These are phyloP conservation scores for Ophioninae sp. DNA, from an alignment of 2,888 invertebrate species.

Conservation along the genomic window DNA sequence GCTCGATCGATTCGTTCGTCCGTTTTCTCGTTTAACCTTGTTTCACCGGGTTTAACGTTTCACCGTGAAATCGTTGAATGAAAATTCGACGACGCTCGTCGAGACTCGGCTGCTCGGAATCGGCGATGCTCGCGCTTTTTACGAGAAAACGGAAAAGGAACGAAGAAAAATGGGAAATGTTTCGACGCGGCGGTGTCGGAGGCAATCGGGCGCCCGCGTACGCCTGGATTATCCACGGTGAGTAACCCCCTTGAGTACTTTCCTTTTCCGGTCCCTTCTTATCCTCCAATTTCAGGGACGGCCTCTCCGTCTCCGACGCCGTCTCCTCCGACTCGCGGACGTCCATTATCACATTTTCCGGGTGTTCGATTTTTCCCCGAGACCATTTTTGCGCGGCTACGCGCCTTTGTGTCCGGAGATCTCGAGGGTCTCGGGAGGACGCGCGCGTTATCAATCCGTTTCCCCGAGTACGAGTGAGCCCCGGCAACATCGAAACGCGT, in stretches of 20 bases:
- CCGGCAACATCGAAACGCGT: background rate
- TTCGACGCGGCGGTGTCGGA: constrained; percentile 48
- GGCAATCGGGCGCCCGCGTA: constrained; percentile 68
- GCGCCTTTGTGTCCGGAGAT: constrained; percentile 50
- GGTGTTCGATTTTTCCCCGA: constrained; percentile 54
- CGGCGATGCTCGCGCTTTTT: too few species aligned
- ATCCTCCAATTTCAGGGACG: constrained; percentile 22
- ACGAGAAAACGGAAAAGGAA: background rate
- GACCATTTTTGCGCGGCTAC: constrained; percentile 28
- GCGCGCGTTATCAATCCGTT: constrained; percentile 43
- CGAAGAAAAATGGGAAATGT: background rate
- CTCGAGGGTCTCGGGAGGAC: constrained; percentile 27
- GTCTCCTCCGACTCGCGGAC: constrained; percentile 30
- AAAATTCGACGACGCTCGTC: too few species aligned
- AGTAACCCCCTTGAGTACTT: constrained; percentile 51
- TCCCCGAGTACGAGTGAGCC: too few species aligned
- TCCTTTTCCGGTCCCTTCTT: constrained; percentile 28
- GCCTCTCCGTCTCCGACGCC: constrained; percentile 24
- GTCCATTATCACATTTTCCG: constrained; percentile 54
- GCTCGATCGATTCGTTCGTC: too few species aligned
- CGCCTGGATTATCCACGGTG: constrained; percentile 66
- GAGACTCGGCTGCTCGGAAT: too few species aligned
- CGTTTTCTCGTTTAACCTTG: too few species aligned
- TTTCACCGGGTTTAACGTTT: too few species aligned
- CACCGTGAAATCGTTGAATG: too few species aligned